Conservation (phyloP, 37 sponge, comb jelly and placozoan species). For the Aphrocallistes beatrix region DNA sequence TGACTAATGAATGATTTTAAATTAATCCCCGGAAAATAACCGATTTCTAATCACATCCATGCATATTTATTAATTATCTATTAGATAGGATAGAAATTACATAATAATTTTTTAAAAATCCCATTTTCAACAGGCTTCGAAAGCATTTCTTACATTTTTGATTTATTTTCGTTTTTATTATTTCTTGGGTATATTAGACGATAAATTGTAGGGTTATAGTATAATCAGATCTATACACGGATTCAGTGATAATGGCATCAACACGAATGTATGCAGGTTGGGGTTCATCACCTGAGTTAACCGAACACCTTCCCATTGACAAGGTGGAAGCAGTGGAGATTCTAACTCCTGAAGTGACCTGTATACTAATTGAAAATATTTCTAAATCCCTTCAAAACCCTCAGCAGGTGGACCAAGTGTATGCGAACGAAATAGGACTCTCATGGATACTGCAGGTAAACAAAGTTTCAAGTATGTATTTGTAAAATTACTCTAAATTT, state of each 20-base stretch:
- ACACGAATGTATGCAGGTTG: constrained; percentile 5
- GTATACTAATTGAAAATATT: neutral
- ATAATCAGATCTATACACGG: too few species aligned
- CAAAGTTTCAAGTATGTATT: neutral
- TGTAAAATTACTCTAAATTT: neutral
- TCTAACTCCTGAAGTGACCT: neutral
- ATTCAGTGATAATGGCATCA: neutral
- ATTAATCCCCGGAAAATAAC: too few species aligned
- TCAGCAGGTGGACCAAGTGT: constrained; percentile 1
- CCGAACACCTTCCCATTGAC: neutral
- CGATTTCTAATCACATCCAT: too few species aligned
- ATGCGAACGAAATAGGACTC: neutral
- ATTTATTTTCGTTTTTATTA: too few species aligned
- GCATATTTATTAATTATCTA: too few species aligned
- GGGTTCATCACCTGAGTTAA: neutral
- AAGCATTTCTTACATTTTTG: too few species aligned
- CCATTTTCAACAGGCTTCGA: too few species aligned
- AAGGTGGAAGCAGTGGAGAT: neutral
- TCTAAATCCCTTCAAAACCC: neutral
- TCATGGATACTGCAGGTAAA: neutral
- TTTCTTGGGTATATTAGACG: too few species aligned
- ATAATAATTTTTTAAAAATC: too few species aligned
- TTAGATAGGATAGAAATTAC: too few species aligned
- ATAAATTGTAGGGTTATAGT: too few species aligned
- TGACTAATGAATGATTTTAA: too few species aligned